Percentiles rank a stretch among this genome's conserved stretches.
These are phyloP conservation scores for Drosophila orosa DNA, from an alignment of 1,140 invertebrate genomes.

Conservation along the genomic window DNA sequence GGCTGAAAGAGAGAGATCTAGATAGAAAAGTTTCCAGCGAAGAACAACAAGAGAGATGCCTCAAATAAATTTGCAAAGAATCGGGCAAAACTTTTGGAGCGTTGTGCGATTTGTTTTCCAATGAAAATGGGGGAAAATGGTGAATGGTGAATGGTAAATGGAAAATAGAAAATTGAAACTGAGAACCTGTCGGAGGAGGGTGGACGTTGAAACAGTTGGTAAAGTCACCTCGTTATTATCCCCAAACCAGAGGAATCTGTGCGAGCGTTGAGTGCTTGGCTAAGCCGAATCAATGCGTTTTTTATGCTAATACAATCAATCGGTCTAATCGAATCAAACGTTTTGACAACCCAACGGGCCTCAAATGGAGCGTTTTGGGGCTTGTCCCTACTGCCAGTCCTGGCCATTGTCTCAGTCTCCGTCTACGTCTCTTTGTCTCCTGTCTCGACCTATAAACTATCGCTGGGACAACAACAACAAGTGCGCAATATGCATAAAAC, in stretches of 20 bases:
- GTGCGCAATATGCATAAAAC: slow-evolving; percentile 77
- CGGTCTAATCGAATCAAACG: slow-evolving; percentile 79
- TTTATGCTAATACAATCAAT: slow-evolving; percentile 80
- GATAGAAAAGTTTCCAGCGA: slow-evolving; percentile 45
- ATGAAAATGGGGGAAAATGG: slow-evolving; percentile 24
- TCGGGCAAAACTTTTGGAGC: slow-evolving; percentile 45
- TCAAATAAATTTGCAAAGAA: slow-evolving; percentile 43
- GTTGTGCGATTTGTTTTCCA: slow-evolving; percentile 42
- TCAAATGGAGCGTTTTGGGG: slow-evolving; percentile 63
- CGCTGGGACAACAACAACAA: slow-evolving; percentile 63
- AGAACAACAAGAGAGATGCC: slow-evolving; percentile 37
- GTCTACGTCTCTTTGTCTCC: slow-evolving; percentile 17
- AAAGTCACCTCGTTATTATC: slow-evolving; percentile 33
- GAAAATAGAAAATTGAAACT: slow-evolving; percentile 41
- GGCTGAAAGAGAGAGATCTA: slow-evolving; percentile 30
- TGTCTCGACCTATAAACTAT: slow-evolving; percentile 53
- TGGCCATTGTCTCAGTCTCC: slow-evolving; percentile 11
- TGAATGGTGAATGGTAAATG: slow-evolving; percentile 17
- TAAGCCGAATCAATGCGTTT: slow-evolving; percentile 76
- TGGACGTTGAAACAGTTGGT: neutral
- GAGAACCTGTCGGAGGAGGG: slow-evolving; percentile 21
- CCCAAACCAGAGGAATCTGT: slow-evolving; percentile 14
- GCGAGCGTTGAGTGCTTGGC: slow-evolving; percentile 47
- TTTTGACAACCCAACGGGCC: slow-evolving; percentile 72
- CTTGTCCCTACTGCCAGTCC: slow-evolving; percentile 25